Conservation (phyloP, 1,140 invertebrate genomes). For the Drosophila fuyamai region DNA sequence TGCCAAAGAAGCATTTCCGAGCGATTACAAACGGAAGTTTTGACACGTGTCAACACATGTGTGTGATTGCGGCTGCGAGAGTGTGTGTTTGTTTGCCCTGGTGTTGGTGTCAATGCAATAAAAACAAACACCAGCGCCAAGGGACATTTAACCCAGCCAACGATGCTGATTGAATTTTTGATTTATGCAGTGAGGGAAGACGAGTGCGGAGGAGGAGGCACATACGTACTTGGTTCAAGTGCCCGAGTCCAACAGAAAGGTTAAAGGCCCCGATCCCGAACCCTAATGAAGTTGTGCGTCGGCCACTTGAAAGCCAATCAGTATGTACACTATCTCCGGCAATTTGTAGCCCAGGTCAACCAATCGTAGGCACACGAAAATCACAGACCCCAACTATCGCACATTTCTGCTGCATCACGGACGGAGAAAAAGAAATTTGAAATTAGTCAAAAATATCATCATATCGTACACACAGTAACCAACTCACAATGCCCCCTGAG, state of each 20-base stretch:
- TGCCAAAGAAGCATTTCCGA: conserved; percentile 76
- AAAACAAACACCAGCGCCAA: conserved; percentile 67
- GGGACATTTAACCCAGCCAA: conserved; percentile 43
- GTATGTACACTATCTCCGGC: conserved; percentile 25
- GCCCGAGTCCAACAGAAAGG: conserved; percentile 27
- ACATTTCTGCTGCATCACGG: conserved; percentile 62
- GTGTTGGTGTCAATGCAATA: conserved; percentile 68
- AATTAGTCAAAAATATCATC: conserved; percentile 74
- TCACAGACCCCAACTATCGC: conserved; percentile 9
- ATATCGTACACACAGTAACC: conserved; percentile 38
- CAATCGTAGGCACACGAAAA: conserved; percentile 51
- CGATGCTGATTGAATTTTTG: conserved; percentile 82
- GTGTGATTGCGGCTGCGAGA: conserved; percentile 19
- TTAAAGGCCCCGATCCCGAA: conserved; percentile 51
- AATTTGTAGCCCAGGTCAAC: conserved; percentile 46
- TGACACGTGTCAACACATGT: conserved; percentile 82
- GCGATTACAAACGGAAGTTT: conserved; percentile 83
- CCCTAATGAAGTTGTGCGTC: conserved; percentile 77
- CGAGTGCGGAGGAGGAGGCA: neutral
- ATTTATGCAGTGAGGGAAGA: conserved; percentile 61
- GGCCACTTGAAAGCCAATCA: conserved; percentile 67
- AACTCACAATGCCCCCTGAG: conserved; percentile 27
- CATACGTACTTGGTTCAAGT: conserved; percentile 49
- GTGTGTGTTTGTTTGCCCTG: conserved; percentile 25
- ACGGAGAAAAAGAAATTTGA: conserved; percentile 48